phyloP scores from a whole-genome alignment of 2,113 vertebrate genomes.

The Cynoglossus semilaevis region DNA sequence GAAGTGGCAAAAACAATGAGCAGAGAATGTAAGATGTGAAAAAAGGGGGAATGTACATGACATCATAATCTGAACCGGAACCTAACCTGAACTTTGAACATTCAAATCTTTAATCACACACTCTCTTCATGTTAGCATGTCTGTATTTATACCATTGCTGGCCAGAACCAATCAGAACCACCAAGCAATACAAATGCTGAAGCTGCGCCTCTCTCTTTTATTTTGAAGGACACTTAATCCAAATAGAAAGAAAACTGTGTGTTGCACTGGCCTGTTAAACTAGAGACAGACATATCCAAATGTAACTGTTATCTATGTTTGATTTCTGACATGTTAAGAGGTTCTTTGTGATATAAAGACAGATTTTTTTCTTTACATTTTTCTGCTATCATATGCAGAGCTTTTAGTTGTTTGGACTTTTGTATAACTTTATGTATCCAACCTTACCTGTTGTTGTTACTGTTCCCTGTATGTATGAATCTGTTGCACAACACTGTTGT shows the following conservation, averaged over 20 bases:
- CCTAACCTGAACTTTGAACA: conserved; percentile 24
- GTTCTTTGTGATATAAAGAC: conserved; percentile 21
- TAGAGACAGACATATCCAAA: conserved; percentile 27
- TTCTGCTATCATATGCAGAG: conserved; percentile 37
- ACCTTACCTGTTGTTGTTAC: conserved; percentile 48
- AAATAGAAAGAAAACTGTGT: conserved; percentile 21
- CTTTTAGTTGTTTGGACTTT: conserved; percentile 53
- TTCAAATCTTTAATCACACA: conserved; percentile 1
- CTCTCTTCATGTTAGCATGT: conserved; percentile 53
- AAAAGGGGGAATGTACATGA: conserved; percentile 51
- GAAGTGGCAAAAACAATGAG: not conserved
- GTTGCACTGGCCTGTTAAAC: conserved; percentile 32
- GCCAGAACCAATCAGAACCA: conserved; percentile 42
- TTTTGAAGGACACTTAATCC: conserved; percentile 27
- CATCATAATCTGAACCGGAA: conserved; percentile 25
- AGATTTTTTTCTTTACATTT: not conserved
- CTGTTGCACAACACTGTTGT: conserved; percentile 65
- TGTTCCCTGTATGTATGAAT: conserved; percentile 53
- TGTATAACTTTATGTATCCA: conserved; percentile 41
- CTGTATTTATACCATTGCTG: conserved; percentile 59
- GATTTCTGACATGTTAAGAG: conserved; percentile 39
- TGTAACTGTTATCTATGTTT: conserved; percentile 21
- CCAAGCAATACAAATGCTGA: conserved; percentile 65
- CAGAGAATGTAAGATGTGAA: conserved; percentile 48
- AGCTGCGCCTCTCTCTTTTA: conserved; percentile 25